Evolutionary conservation across 1,140 invertebrate species (phyloP), one percentile per base, ranked within the genome.

Genomic region (Drosophila obscura): DNA sequence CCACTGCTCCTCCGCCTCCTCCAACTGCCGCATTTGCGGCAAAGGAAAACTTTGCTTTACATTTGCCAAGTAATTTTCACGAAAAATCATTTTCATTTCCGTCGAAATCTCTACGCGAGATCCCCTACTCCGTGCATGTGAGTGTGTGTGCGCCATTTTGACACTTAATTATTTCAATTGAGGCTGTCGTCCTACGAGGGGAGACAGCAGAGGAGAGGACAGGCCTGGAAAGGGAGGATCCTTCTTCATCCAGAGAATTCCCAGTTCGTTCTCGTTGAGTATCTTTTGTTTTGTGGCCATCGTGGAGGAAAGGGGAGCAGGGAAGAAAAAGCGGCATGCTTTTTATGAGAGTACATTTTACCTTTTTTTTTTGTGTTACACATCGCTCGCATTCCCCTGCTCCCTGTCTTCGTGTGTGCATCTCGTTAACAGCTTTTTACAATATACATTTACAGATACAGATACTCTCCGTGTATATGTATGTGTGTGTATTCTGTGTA

Each of bases 141-240:
- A 13, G 26, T 52, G 22, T 52, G 22, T 52, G 61, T 50, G 57
- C 73, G 58, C 68, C 79, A 74, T 82, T 82, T 82, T 82, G 80
- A 82, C 80, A 82, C 80, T 82, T 82, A 82, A 82, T 82, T 82
- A 82, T 82, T 82, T 82, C 79, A 82, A 82, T 82, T 82, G 80
- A 68, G 79, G 69, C 79, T 58, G 62, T 43, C 44, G 44, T 26
- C 66, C 52, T 39, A 24, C 16, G 64, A 57, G 52, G 48, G 52
- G 35, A 53, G 55, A 15, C 26, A 45, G n/a, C n/a, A n/a, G n/a
- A n/a, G n/a, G n/a, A n/a, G n/a, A n/a, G n/a, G n/a, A n/a, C n/a
- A 15, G 31, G 2, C 8, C 22, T 22, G 22, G n/a, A n/a, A n/a
- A 9, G 22, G 8, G 22, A 4, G 11, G 19, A 22, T 4, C 31